Percentiles rank a stretch among this genome's conserved stretches.
phyloP scores from a whole-genome alignment of 2,888 invertebrate genomes.

The Meloe dianella region DNA sequence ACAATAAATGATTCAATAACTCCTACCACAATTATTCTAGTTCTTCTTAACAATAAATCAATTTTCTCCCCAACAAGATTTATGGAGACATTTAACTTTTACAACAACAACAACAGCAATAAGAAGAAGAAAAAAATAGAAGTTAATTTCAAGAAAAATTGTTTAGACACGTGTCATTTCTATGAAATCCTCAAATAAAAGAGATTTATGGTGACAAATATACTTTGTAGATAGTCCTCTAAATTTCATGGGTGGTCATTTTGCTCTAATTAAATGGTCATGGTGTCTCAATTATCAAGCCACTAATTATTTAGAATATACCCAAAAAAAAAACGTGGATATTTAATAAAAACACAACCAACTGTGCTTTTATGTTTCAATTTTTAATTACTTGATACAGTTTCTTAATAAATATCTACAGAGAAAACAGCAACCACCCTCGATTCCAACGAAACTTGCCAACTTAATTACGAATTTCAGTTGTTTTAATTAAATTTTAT shows the following conservation, averaged over 20 bases:
- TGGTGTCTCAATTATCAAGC: no score
- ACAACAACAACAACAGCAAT: no score
- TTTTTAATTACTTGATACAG: conserved; percentile 2
- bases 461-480: conserved; percentile 2
- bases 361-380: neutral
- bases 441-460: neutral
- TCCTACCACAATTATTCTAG: no score
- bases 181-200: neutral
- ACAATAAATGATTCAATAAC: no score
- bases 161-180: conserved; percentile 6
- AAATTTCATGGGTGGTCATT: conserved; percentile 8
- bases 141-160: neutral
- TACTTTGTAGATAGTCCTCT: neutral
- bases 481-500: conserved; percentile 3
- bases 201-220: conserved; percentile 5
- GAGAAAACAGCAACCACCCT: neutral
- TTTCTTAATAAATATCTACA: neutral
- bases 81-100: neutral
- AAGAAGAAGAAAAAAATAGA: no score
- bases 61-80: neutral
- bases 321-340: no score
- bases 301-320: no score
- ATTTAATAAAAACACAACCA: conserved; percentile 3
- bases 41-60: no score
- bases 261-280: conserved; percentile 6